phyloP scores from a whole-genome alignment of 2,797 vertebrate species.

The Sebastes vulpes region DNA sequence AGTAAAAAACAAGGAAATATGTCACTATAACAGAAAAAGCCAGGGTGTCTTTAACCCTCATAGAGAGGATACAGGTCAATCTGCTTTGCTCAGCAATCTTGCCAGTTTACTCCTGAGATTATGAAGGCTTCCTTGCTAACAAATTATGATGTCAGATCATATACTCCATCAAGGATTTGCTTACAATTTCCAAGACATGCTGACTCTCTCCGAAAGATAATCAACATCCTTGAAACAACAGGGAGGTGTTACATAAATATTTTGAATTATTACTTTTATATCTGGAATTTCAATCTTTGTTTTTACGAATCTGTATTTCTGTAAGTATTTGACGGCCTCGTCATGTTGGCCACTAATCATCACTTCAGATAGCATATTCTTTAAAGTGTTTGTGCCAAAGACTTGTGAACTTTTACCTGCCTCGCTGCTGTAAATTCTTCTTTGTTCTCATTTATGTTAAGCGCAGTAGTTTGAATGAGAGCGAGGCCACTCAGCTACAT shows the following conservation, averaged over 20 bases:
- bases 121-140: not conserved
- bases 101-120: not conserved
- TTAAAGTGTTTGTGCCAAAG: not conserved
- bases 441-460: not conserved
- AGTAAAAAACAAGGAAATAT: not conserved
- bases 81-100: not conserved
- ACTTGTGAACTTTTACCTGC: not conserved
- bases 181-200: not conserved
- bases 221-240: not conserved
- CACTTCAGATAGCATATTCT: not conserved
- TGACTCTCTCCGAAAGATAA: not conserved
- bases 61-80: not conserved
- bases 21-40: not conserved
- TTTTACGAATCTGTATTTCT: not conserved
- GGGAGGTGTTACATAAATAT: accelerated
- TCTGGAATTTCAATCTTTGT: not conserved
- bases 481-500: not conserved
- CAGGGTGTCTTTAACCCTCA: not conserved
- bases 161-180: not conserved
- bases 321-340: not conserved
- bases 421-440: not conserved
- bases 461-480: not conserved
- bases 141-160: not conserved
- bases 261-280: not conserved
- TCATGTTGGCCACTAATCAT: not conserved